Conservation (phyloP, 2,113 vertebrate genomes). For the Saccopteryx leptura region DNA sequence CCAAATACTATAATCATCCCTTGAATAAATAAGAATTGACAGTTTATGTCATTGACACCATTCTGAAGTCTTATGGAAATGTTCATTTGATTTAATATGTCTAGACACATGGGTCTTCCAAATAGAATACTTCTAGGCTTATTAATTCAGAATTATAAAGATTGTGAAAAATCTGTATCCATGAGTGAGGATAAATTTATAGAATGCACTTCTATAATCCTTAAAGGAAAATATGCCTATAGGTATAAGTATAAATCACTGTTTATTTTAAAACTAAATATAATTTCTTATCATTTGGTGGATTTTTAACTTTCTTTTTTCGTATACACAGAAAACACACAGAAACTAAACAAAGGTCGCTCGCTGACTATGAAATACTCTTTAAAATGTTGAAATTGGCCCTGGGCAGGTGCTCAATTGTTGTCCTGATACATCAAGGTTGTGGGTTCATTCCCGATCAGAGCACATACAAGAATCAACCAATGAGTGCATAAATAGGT, state of each 20-base stretch:
- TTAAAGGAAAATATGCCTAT: background rate
- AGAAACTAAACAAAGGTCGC: background rate
- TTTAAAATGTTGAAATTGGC: background rate
- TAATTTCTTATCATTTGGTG: background rate
- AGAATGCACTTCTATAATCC: background rate
- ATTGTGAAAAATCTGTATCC: background rate
- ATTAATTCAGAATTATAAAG: conserved; percentile 58
- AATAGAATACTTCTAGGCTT: conserved; percentile 23
- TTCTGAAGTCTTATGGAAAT: conserved; percentile 51
- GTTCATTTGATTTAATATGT: conserved; percentile 69
- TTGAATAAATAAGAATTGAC: conserved; percentile 56
- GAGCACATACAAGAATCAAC: too few species aligned
- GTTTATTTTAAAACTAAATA: background rate
- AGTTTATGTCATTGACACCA: conserved; percentile 56
- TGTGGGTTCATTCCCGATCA: too few species aligned
- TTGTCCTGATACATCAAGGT: too few species aligned
- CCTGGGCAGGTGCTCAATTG: too few species aligned
- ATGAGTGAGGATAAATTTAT: conserved; percentile 20
- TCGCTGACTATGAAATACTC: background rate
- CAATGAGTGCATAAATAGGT: too few species aligned
- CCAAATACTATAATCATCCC: background rate
- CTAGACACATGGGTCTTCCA: conserved; percentile 5
- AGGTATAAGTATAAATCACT: background rate
- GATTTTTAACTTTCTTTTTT: conserved; percentile 16
- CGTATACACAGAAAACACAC: background rate